Percentiles rank a stretch among this genome's conserved stretches.
These are phyloP conservation scores for Luidia sarsii DNA, from an alignment of 53 echinoderm and acorn worm species.

Conservation along the genomic window DNA sequence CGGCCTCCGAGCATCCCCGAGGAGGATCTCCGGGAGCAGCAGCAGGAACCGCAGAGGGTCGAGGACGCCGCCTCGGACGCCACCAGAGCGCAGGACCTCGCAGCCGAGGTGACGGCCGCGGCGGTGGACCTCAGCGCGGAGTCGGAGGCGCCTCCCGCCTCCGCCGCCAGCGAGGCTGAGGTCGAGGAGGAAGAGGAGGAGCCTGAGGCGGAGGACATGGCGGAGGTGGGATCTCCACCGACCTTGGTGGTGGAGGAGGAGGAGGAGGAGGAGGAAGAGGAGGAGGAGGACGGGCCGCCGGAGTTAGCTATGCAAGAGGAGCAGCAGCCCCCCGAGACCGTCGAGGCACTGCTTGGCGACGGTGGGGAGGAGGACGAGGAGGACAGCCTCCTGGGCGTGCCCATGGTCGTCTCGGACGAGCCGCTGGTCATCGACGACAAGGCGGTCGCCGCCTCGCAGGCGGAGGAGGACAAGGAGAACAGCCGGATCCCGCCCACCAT, in stretches of 20 bases:
- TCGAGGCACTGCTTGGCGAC: neutral
- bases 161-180: slow-evolving; percentile 5
- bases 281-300: neutral
- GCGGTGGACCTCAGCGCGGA: slow-evolving; percentile 12
- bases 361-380: slow-evolving; percentile 1
- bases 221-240: too few relatives aligned
- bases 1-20: slow-evolving; percentile 21
- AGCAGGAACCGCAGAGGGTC: slow-evolving; percentile 1
- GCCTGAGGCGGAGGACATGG: neutral
- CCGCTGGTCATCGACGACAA: slow-evolving; percentile 56
- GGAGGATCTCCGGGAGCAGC: too few relatives aligned
- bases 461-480: slow-evolving; percentile 42
- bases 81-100: too few relatives aligned
- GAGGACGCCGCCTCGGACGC: neutral
- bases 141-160: neutral
- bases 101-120: neutral
- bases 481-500: slow-evolving; percentile 34
- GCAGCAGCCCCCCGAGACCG: neutral
- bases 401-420: slow-evolving; percentile 38
- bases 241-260: neutral
- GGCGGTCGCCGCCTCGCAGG: neutral
- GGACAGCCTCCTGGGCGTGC: slow-evolving; percentile 13
- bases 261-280: neutral
- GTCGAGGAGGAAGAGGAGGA: neutral
- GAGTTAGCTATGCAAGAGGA: too few relatives aligned